phyloP scores from a whole-genome alignment of 2,113 vertebrate species.

The Phalacrocorax brasilianus region DNA sequence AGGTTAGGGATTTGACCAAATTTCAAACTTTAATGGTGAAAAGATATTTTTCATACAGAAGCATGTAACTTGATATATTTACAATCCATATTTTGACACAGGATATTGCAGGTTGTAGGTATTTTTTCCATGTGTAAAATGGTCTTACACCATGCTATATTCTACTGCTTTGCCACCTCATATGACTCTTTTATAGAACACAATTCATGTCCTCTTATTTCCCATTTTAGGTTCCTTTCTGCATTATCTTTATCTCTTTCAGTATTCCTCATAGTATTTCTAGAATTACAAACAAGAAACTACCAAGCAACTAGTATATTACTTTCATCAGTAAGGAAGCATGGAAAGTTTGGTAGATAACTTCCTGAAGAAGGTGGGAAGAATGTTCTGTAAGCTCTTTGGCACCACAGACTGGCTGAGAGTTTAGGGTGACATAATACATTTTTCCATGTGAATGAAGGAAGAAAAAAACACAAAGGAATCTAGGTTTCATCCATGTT shows the following conservation, averaged over 20 bases:
- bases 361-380: not conserved
- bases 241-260: not conserved
- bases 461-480: not conserved
- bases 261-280: not conserved
- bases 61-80: not conserved
- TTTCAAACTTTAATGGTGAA: not conserved
- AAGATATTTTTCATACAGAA: not conserved
- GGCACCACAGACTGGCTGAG: not conserved
- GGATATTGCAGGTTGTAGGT: not conserved
- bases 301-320: not conserved
- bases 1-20: not conserved
- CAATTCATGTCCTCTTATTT: not conserved
- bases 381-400: not conserved
- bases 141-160: not conserved
- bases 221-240: not conserved
- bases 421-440: conserved; percentile 43
- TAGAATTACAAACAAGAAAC: not conserved
- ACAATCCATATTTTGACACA: not conserved
- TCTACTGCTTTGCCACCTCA: not conserved
- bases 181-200: not conserved
- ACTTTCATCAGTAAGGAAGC: not conserved
- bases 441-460: conserved; percentile 47
- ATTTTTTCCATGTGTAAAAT: not conserved
- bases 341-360: not conserved
- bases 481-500: conserved; percentile 5